Evolutionary conservation across 2,797 vertebrate genomes (phyloP).

Genomic region (Pseudochirops corinnae): DNA sequence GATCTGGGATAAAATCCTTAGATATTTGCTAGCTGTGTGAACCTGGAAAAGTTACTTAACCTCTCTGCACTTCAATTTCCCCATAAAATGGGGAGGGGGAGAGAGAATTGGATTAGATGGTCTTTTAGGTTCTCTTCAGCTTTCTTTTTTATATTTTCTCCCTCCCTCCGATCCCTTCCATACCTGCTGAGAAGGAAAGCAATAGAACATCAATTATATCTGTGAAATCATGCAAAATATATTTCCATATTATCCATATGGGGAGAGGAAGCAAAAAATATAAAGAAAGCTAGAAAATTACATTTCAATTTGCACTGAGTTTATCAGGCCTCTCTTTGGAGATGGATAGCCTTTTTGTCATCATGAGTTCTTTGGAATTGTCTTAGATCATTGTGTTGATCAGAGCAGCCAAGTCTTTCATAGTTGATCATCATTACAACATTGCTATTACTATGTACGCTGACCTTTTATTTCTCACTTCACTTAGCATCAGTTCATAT

Average conservation of each 20-base stretch:
- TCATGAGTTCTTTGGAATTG: neutral
- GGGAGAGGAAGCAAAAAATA: neutral
- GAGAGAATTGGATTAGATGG: neutral
- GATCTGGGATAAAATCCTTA: neutral
- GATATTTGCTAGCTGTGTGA: neutral
- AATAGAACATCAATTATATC: neutral
- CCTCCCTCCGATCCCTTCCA: neutral
- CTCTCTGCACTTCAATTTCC: neutral
- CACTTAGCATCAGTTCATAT: neutral
- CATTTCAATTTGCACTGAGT: neutral
- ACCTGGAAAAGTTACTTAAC: neutral
- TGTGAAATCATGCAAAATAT: neutral
- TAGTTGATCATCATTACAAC: neutral
- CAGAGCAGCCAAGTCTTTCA: neutral
- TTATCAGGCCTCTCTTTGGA: neutral
- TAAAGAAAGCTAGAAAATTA: neutral
- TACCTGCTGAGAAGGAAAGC: neutral
- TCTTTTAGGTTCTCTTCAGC: neutral
- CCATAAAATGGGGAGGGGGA: neutral
- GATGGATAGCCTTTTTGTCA: neutral
- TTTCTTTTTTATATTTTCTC: neutral
- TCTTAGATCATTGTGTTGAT: neutral
- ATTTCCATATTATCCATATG: neutral
- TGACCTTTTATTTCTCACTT: neutral
- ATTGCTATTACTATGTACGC: neutral